These are phyloP conservation scores for Homarus americanus DNA, from an alignment of 1,140 invertebrate genomes.

Conservation along the genomic window DNA sequence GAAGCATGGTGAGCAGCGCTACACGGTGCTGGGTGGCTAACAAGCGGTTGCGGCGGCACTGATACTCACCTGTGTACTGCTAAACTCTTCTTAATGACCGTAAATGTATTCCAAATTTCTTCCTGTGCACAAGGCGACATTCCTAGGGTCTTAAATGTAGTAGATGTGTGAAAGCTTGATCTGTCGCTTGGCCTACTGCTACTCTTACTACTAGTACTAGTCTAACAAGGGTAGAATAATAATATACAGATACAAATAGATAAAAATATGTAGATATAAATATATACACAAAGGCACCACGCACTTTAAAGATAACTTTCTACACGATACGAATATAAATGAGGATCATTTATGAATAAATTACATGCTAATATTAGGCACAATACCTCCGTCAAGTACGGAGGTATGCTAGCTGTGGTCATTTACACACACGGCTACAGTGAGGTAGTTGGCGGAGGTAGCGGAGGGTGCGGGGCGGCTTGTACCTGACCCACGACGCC, in stretches of 20 bases:
- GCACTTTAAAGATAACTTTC: background rate
- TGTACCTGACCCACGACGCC: slow-evolving; percentile 8
- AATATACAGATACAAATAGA: background rate
- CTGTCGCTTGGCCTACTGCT: background rate
- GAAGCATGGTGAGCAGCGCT: slow-evolving; percentile 7
- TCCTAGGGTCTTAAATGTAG: slow-evolving; percentile 1
- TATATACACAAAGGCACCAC: background rate
- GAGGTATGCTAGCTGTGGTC: background rate
- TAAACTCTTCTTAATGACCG: background rate
- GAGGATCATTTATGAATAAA: background rate
- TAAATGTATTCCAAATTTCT: background rate
- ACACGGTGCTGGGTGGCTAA: background rate
- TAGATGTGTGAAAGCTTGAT: background rate
- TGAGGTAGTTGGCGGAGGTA: background rate
- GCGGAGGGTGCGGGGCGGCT: no score
- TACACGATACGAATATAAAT: background rate
- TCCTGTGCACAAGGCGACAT: slow-evolving; percentile 9
- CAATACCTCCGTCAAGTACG: background rate
- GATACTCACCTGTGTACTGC: background rate
- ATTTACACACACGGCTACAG: no score
- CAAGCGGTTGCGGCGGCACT: slow-evolving; percentile 5
- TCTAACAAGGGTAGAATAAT: background rate
- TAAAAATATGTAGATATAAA: background rate
- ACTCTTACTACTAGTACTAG: background rate
- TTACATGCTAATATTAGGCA: background rate